Evolutionary conservation across 2,797 vertebrate species (phyloP), one percentile per base, ranked within the genome.

Genomic region (Parambassis ranga): DNA sequence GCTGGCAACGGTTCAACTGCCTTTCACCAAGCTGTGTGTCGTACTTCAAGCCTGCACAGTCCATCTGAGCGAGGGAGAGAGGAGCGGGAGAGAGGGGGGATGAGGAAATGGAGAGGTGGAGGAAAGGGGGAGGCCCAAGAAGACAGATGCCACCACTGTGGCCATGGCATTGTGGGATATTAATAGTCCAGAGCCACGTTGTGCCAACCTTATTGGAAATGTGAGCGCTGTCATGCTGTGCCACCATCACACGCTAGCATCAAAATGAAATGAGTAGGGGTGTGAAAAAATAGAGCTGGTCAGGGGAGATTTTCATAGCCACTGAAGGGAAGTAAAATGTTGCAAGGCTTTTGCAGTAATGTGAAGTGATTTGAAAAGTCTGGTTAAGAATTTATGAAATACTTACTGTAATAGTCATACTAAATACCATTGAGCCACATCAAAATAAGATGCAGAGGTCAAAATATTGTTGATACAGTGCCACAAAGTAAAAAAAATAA

Each of bases 81-180:
- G 53, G 66, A 69, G 69, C 66, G 66, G 43, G 35, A 52, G 52
- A 53, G 63, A 50, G 53, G 20, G 46, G 18, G 55, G 47, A 46
- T 32, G 62, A 56, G 64, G 14, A 6, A 49, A 19, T 24, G 32
- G 23, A 22, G 22, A 4, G 19, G 56, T 2, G 46, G 27, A 15
- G 60, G 19, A 37, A 46, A 48, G 47, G 52, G 76, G 64, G 70
- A 69, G 74, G 75, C 70, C 65, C 39, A 7, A 70, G 69, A 77
- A 88, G 77, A 86, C 91, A 92, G 91, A 92, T 92, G 91, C 90
- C 90, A 87, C 84, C 84, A 87, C 90, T 83, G 85, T 49, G 84
- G 71, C 69, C 48, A 11, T 84, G 87, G 89, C 87, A 86, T 89
- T 78, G 76, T 85, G 71, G 65, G 86, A 85, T 89, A 91, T 90